Evolutionary conservation across 2,888 invertebrate genomes (phyloP).

Genomic region (Heterodera filipjevi): DNA sequence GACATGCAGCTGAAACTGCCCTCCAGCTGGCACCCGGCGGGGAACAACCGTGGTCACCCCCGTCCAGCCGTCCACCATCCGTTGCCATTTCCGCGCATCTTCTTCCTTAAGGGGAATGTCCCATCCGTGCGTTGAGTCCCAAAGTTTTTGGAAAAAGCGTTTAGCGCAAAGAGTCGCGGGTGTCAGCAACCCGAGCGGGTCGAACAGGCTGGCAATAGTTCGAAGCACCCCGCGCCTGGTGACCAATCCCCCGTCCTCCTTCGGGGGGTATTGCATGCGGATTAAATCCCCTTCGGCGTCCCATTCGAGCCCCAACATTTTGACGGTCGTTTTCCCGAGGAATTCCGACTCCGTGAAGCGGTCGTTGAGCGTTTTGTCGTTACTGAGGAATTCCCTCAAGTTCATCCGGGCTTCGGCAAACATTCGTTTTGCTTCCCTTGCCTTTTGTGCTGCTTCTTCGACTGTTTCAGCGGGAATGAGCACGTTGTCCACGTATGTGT

Average conservation of each 20-base stretch:
- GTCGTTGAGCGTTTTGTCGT: background rate
- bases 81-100: slow-evolving; percentile 8
- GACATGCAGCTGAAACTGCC: slow-evolving; percentile 29
- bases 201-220: slow-evolving; percentile 30
- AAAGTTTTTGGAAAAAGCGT: slow-evolving; percentile 37
- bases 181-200: slow-evolving; percentile 36
- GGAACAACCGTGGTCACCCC: background rate
- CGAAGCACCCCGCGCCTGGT: slow-evolving; percentile 28
- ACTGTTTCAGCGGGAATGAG: slow-evolving; percentile 11
- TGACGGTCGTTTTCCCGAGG: slow-evolving; percentile 1
- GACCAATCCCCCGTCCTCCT: background rate
- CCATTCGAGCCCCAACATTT: slow-evolving; percentile 33
- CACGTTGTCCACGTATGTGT: slow-evolving; percentile 46
- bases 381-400: slow-evolving; percentile 37
- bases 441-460: slow-evolving; percentile 26
- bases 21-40: background rate
- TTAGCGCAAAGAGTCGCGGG: slow-evolving; percentile 31
- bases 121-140: slow-evolving; percentile 33
- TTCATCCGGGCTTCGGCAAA: slow-evolving; percentile 39
- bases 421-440: slow-evolving; percentile 33
- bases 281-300: slow-evolving; percentile 19
- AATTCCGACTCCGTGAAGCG: slow-evolving; percentile 19
- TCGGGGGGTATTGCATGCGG: background rate
- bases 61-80: background rate
- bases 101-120: slow-evolving; percentile 2